A percentile compares a stretch with the other conserved stretches of the same genome.
Evolutionary conservation across 2,888 invertebrate genomes (phyloP).

Genomic region (Drosophila vallismaia): DNA sequence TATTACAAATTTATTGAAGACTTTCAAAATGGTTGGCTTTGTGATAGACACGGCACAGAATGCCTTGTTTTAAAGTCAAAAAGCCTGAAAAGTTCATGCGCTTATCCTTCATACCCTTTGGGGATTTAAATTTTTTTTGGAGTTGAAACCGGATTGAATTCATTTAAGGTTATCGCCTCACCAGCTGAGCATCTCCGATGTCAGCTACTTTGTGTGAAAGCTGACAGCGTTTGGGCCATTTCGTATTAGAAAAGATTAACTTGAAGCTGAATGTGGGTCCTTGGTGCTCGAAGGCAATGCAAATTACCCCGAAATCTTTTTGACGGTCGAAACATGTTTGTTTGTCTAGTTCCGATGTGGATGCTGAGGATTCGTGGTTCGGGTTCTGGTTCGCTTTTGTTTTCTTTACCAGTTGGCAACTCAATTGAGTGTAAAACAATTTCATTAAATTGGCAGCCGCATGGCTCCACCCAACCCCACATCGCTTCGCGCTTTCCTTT

Average conservation of each 20-base stretch:
- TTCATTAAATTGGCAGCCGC: slow-evolving; percentile 65
- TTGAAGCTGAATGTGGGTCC: slow-evolving; percentile 34
- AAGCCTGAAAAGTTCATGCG: background rate
- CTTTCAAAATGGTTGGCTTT: too few species aligned
- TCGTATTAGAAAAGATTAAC: slow-evolving; percentile 55
- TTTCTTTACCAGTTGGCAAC: slow-evolving; percentile 70
- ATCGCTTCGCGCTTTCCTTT: slow-evolving; percentile 10
- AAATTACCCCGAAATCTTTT: slow-evolving; percentile 41
- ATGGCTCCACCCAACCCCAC: slow-evolving; percentile 1
- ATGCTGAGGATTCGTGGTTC: slow-evolving; percentile 13
- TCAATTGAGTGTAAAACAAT: slow-evolving; percentile 82
- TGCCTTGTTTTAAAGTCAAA: background rate
- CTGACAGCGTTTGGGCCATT: slow-evolving; percentile 40
- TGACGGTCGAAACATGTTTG: slow-evolving; percentile 31
- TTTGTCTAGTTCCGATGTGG: slow-evolving; percentile 16
- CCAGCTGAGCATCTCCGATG: slow-evolving; percentile 30
- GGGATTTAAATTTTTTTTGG: background rate
- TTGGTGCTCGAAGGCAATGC: slow-evolving; percentile 31
- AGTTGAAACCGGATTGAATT: slow-evolving; percentile 1
- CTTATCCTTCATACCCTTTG: background rate
- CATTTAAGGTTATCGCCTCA: background rate
- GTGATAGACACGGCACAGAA: background rate
- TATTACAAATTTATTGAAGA: too few species aligned
- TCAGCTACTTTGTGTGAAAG: slow-evolving; percentile 34
- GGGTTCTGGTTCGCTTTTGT: slow-evolving; percentile 42